phyloP scores from a whole-genome alignment of 2,113 vertebrate genomes.

The Mobula birostris region DNA sequence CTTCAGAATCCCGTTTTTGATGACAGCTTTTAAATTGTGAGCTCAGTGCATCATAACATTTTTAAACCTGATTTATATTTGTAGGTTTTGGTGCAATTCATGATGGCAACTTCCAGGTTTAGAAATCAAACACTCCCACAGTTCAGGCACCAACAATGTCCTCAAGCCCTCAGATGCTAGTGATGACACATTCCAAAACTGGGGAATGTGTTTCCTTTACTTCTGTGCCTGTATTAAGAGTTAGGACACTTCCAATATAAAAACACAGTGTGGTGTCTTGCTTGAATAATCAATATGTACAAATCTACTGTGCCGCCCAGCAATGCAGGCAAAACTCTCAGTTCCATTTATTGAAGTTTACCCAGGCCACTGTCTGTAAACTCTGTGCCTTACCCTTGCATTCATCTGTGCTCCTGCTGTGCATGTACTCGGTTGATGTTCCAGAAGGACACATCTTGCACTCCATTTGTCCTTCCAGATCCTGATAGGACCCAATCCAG shows the following conservation, averaged over 20 bases:
- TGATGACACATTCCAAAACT: too few relatives aligned
- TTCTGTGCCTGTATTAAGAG: neutral
- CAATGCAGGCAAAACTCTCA: neutral
- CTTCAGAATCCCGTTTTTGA: neutral
- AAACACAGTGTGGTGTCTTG: neutral
- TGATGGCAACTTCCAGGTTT: neutral
- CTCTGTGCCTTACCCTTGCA: conserved; percentile 72
- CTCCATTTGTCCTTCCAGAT: conserved; percentile 84
- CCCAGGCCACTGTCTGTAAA: neutral
- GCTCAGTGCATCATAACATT: neutral
- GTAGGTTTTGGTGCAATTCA: neutral
- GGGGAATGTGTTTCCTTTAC: neutral
- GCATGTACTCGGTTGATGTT: conserved; percentile 83
- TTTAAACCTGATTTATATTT: neutral
- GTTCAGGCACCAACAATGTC: too few relatives aligned
- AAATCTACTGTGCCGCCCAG: neutral
- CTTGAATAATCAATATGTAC: neutral
- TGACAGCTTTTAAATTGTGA: neutral
- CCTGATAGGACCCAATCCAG: conserved; percentile 82
- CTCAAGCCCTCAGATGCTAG: neutral
- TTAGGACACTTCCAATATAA: neutral
- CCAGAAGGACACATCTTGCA: conserved; percentile 81
- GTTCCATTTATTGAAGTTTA: neutral
- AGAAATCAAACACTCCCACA: neutral
- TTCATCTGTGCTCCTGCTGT: conserved; percentile 76